Conservation (phyloP, 2,797 vertebrate genomes). For the Epinephelus coioides region DNA sequence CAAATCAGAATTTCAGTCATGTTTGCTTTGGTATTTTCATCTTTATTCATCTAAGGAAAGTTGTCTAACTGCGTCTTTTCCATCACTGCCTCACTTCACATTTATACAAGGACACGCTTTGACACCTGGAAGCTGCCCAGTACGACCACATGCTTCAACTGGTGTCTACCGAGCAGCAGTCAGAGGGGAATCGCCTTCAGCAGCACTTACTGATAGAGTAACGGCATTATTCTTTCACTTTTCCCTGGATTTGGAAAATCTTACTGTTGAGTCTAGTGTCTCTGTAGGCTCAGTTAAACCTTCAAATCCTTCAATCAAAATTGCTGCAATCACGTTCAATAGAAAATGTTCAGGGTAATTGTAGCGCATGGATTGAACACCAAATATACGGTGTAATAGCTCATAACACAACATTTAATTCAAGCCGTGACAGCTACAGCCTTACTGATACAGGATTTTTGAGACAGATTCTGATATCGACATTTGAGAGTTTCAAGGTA, state of each 20-base stretch:
- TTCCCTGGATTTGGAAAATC: slow-evolving; percentile 18
- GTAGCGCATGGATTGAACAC: background rate
- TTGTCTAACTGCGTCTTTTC: slow-evolving; percentile 28
- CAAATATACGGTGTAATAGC: background rate
- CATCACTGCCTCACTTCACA: slow-evolving; percentile 31
- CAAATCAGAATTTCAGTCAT: slow-evolving; percentile 45
- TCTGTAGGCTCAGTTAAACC: slow-evolving; percentile 7
- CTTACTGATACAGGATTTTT: background rate
- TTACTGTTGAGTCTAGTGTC: slow-evolving; percentile 10
- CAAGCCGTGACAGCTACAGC: background rate
- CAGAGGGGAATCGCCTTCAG: slow-evolving; percentile 31
- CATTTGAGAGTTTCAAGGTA: background rate
- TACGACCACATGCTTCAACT: slow-evolving; percentile 38
- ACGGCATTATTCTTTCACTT: background rate
- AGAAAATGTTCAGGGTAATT: slow-evolving; percentile 24
- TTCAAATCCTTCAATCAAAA: slow-evolving; percentile 25
- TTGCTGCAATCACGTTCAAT: background rate
- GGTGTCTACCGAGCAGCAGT: slow-evolving; percentile 48
- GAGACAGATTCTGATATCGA: background rate
- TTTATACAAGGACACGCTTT: slow-evolving; percentile 35
- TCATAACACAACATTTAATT: slow-evolving; percentile 15
- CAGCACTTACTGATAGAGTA: slow-evolving; percentile 15
- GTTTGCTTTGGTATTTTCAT: slow-evolving; percentile 52
- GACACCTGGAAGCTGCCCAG: slow-evolving; percentile 46
- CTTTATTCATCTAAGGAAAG: slow-evolving; percentile 35